Evolutionary conservation across 2,113 vertebrate genomes (phyloP).

Genomic region (Trichomycterus rosablanca): DNA sequence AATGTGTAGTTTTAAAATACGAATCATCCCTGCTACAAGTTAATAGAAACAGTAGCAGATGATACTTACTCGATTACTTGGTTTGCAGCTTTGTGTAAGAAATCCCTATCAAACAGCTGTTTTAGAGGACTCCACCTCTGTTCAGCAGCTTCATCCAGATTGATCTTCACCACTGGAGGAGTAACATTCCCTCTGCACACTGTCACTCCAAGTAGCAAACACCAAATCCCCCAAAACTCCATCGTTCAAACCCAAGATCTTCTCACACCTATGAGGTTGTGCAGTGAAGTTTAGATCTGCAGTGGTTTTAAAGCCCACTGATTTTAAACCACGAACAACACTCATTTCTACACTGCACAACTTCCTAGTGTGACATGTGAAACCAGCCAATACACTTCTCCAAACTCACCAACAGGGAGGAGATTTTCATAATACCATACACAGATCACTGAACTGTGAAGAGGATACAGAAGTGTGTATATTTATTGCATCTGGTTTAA

Average conservation of each 20-base stretch:
- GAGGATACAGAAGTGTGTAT: too few relatives aligned
- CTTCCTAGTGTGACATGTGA: too few relatives aligned
- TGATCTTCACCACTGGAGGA: conserved; percentile 60
- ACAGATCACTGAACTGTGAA: too few relatives aligned
- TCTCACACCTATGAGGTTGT: background rate
- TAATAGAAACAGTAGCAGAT: background rate
- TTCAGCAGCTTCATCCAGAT: conserved; percentile 56
- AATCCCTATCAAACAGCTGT: conserved; percentile 48
- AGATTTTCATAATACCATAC: too few relatives aligned
- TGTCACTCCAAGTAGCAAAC: background rate
- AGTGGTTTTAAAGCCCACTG: background rate
- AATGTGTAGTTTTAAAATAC: too few relatives aligned
- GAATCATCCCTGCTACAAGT: too few relatives aligned
- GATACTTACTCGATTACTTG: conserved; percentile 65
- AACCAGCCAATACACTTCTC: too few relatives aligned
- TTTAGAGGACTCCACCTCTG: conserved; percentile 58
- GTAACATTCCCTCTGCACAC: conserved; percentile 11
- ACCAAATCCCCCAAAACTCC: conserved; percentile 1
- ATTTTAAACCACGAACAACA: background rate
- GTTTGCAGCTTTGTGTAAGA: conserved; percentile 52
- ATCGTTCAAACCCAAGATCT: background rate
- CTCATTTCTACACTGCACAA: background rate
- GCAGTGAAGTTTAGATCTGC: background rate
- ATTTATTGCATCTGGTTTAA: too few relatives aligned
- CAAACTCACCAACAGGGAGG: too few relatives aligned